Evolutionary conservation across 2,797 vertebrate species (phyloP).

Genomic region (Coilia nasus): DNA sequence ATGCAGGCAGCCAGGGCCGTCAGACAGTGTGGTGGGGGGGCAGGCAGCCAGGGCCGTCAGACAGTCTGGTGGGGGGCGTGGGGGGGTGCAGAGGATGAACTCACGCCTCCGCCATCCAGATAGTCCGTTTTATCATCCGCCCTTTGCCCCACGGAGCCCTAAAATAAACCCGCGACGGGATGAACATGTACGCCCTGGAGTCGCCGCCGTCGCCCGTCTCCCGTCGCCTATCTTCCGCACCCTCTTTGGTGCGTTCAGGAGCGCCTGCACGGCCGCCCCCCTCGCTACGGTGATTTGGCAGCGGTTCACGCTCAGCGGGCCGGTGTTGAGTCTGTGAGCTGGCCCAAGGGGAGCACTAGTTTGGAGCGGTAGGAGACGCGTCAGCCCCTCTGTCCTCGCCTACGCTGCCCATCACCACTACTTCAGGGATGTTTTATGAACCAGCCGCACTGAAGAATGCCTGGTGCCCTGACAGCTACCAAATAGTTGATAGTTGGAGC

Average conservation of each 20-base stretch:
- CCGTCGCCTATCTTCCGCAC: too few species aligned
- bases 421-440: background rate
- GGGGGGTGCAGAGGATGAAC: constrained; percentile 28
- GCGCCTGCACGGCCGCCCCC: background rate
- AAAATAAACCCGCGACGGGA: constrained; percentile 17
- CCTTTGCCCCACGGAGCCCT: background rate
- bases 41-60: constrained; percentile 27
- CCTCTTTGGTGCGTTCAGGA: background rate
- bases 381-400: too few species aligned
- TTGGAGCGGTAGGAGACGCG: background rate
- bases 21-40: constrained; percentile 30
- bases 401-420: background rate
- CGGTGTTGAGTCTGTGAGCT: background rate
- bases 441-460: background rate
- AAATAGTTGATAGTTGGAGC: background rate
- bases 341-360: background rate
- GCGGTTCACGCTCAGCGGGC: background rate
- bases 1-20: constrained; percentile 35
- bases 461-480: background rate
- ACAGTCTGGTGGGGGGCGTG: constrained; percentile 32
- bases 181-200: background rate
- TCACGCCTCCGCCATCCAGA: constrained; percentile 39
- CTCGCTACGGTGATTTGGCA: background rate
- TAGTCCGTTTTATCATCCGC: constrained; percentile 39
- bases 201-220: background rate